phyloP scores from a whole-genome alignment of 2,888 invertebrate genomes.

The Lapara coniferarum region DNA sequence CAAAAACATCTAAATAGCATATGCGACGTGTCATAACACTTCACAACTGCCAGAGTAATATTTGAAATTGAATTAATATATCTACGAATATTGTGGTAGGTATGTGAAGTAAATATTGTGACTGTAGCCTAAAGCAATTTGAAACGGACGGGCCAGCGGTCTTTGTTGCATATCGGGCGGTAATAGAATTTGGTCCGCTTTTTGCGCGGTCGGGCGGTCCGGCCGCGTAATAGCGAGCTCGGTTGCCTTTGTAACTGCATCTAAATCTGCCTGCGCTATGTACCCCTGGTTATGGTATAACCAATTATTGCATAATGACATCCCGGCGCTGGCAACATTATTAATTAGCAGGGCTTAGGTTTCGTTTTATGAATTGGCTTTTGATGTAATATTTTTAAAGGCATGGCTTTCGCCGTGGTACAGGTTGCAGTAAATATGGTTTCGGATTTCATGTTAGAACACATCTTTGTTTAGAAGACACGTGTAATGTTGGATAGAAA shows the following conservation, averaged over 20 bases:
- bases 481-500: too few species aligned
- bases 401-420: too few species aligned
- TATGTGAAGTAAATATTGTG: slow-evolving; percentile 75
- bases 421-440: too few species aligned
- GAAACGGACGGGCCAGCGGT: slow-evolving; percentile 74
- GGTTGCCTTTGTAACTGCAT: slow-evolving; percentile 80
- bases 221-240: slow-evolving; percentile 74
- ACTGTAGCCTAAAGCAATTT: slow-evolving; percentile 81
- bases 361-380: background rate
- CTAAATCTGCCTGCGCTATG: slow-evolving; percentile 71
- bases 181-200: slow-evolving; percentile 83
- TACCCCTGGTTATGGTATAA: slow-evolving; percentile 59
- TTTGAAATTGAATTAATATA: slow-evolving; percentile 65
- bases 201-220: slow-evolving; percentile 73
- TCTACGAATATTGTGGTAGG: slow-evolving; percentile 62
- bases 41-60: slow-evolving; percentile 5
- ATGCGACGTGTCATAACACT: slow-evolving; percentile 23
- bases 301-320: slow-evolving; percentile 47
- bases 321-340: background rate
- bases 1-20: slow-evolving; percentile 13
- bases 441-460: too few species aligned
- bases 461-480: too few species aligned
- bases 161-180: slow-evolving; percentile 82
- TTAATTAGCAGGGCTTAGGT: slow-evolving; percentile 31
- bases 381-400: background rate